A percentile compares a stretch with the other conserved stretches of the same genome.
Evolutionary conservation across 2,888 invertebrate genomes (phyloP).

Genomic region (Caenorhabditis zanzibari): DNA sequence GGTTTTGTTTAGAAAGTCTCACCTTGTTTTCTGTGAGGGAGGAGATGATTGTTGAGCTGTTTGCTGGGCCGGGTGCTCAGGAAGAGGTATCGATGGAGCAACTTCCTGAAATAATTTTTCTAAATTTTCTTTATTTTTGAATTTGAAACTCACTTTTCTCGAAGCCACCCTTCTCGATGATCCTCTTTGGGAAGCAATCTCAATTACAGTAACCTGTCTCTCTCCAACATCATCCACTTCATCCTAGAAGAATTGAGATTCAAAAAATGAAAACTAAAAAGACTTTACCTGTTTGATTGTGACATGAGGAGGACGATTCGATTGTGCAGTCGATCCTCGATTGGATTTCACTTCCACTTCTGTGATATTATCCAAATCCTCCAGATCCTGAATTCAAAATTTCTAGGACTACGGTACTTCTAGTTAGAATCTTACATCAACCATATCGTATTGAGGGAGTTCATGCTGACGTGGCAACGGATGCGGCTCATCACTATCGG

Average conservation of each 20-base stretch:
- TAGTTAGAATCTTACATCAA: slow-evolving; percentile 27
- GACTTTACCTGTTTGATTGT: slow-evolving; percentile 30
- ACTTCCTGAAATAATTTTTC: slow-evolving; percentile 3
- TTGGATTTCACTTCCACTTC: slow-evolving; percentile 49
- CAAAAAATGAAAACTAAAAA: too few relatives aligned
- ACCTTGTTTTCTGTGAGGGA: neutral
- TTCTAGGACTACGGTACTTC: neutral
- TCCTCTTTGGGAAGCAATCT: slow-evolving; percentile 40
- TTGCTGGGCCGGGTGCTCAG: slow-evolving; percentile 47
- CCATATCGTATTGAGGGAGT: slow-evolving; percentile 34
- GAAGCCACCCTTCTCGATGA: slow-evolving; percentile 31
- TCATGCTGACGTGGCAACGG: neutral
- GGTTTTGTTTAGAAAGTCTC: neutral
- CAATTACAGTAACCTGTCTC: slow-evolving; percentile 47
- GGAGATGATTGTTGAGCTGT: slow-evolving; percentile 27
- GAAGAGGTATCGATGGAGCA: slow-evolving; percentile 40
- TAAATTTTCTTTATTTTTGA: neutral
- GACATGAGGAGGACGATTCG: slow-evolving; percentile 35
- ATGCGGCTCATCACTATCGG: slow-evolving; percentile 24
- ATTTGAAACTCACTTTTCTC: slow-evolving; percentile 2
- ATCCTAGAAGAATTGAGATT: neutral
- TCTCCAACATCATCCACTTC: slow-evolving; percentile 29
- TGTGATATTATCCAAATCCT: slow-evolving; percentile 18
- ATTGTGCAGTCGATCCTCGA: slow-evolving; percentile 33
- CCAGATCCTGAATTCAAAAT: slow-evolving; percentile 25